Conservation (phyloP, 2,797 vertebrate species). For the Cirrhinus mrigala region DNA sequence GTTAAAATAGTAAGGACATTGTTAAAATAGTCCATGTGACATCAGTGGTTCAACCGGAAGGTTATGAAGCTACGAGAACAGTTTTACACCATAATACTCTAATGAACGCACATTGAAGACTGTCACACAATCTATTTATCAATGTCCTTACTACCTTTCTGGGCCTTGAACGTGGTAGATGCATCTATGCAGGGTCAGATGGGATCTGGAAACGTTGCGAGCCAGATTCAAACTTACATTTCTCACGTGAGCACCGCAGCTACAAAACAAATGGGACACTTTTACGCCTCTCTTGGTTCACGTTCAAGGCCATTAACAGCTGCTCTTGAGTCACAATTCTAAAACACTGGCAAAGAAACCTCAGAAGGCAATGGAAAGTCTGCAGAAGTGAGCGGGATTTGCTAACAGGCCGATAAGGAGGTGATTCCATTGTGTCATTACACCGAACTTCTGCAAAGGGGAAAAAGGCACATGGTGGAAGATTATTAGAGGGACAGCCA, state of each 20-base stretch:
- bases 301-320: conserved; percentile 15
- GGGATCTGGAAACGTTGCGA: neutral
- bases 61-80: too few relatives aligned
- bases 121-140: too few relatives aligned
- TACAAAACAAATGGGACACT: neutral
- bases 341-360: conserved; percentile 5
- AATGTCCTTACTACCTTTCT: too few relatives aligned
- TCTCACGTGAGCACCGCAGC: conserved; percentile 8
- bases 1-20: too few relatives aligned
- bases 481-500: conserved; percentile 21
- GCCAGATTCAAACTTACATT: neutral
- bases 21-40: too few relatives aligned
- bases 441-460: conserved; percentile 1
- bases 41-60: too few relatives aligned
- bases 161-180: too few relatives aligned
- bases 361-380: conserved; percentile 18
- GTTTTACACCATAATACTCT: too few relatives aligned
- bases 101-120: too few relatives aligned
- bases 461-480: conserved; percentile 32
- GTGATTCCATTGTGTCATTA: conserved; percentile 41
- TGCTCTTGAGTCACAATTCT: conserved; percentile 21
- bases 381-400: conserved; percentile 20
- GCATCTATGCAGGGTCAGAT: too few relatives aligned
- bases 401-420: conserved; percentile 18
- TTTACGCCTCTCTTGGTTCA: neutral